Conservation (phyloP, 2,888 invertebrate genomes). For the Emmelina monodactyla region DNA sequence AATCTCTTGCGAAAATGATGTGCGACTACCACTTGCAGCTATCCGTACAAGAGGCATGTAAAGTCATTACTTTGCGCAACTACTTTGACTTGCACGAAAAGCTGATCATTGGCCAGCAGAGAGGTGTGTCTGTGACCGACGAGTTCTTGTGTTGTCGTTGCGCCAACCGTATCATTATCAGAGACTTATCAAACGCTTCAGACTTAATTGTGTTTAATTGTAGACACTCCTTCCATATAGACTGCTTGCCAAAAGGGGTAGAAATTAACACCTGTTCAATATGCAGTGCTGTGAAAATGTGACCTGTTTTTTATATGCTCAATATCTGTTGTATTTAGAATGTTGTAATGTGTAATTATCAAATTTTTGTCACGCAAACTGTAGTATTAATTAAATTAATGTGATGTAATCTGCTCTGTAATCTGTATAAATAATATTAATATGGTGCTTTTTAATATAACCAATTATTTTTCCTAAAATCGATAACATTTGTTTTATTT, state of each 20-base stretch:
- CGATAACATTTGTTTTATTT: too few species aligned
- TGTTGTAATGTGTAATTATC: conserved; percentile 28
- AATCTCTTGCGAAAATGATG: conserved; percentile 93
- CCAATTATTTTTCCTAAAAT: too few species aligned
- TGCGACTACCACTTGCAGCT: conserved; percentile 94
- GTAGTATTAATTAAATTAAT: conserved; percentile 12
- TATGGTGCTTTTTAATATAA: too few species aligned
- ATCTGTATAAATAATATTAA: too few species aligned
- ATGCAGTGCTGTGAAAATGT: conserved; percentile 54
- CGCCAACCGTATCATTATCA: conserved; percentile 76
- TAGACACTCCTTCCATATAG: conserved; percentile 87
- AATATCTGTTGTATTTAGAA: conserved; percentile 24
- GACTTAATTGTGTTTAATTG: conserved; percentile 86
- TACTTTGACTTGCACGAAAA: conserved; percentile 88
- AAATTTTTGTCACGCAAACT: conserved; percentile 18
- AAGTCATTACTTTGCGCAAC: conserved; percentile 88
- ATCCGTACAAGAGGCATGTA: conserved; percentile 89
- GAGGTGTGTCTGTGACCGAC: conserved; percentile 78
- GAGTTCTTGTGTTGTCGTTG: conserved; percentile 83
- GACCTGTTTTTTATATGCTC: conserved; percentile 33
- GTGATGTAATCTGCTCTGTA: too few species aligned
- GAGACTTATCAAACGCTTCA: conserved; percentile 73
- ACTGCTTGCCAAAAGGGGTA: conserved; percentile 72
- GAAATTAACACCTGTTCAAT: conserved; percentile 38
- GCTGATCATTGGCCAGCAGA: conserved; percentile 78